These are phyloP conservation scores for Hylaeus anthracinus DNA, from an alignment of 1,140 invertebrate genomes.

Conservation along the genomic window DNA sequence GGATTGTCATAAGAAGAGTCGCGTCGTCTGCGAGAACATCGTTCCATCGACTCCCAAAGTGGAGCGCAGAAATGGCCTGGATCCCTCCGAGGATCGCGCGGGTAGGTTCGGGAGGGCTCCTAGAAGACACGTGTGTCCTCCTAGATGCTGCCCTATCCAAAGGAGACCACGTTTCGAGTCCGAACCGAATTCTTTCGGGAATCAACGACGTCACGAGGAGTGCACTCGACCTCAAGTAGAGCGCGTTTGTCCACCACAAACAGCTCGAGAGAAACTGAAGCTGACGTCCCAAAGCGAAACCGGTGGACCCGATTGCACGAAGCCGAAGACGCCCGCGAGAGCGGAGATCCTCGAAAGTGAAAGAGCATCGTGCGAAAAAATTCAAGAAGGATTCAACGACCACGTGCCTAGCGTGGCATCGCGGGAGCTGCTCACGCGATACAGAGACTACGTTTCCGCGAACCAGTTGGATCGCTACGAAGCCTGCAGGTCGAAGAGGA, in stretches of 20 bases:
- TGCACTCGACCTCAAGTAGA: not conserved
- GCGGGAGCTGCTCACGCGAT: slow-evolving; percentile 33
- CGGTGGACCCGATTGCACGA: not conserved
- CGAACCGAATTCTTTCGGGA: no score
- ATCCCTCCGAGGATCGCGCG: slow-evolving; percentile 4
- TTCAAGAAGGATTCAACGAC: not conserved
- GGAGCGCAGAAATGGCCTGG: slow-evolving; percentile 52
- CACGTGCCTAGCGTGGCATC: not conserved
- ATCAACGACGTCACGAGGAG: not conserved
- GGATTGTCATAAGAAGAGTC: not conserved
- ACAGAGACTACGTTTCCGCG: slow-evolving; percentile 43
- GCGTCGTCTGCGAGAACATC: not conserved
- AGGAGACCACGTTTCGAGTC: no score
- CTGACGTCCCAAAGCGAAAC: not conserved
- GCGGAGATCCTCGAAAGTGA: not conserved
- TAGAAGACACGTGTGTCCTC: not conserved
- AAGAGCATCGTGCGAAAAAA: not conserved
- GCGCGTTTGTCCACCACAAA: no score
- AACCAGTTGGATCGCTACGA: slow-evolving; percentile 51
- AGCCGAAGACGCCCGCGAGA: not conserved
- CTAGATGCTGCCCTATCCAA: not conserved
- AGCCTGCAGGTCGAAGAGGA: slow-evolving; percentile 53
- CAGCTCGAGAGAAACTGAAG: not conserved
- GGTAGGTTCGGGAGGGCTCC: rapidly evolving
- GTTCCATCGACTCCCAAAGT: not conserved